phyloP scores from a whole-genome alignment of 2,888 invertebrate genomes.

The Eristalis intricaria region DNA sequence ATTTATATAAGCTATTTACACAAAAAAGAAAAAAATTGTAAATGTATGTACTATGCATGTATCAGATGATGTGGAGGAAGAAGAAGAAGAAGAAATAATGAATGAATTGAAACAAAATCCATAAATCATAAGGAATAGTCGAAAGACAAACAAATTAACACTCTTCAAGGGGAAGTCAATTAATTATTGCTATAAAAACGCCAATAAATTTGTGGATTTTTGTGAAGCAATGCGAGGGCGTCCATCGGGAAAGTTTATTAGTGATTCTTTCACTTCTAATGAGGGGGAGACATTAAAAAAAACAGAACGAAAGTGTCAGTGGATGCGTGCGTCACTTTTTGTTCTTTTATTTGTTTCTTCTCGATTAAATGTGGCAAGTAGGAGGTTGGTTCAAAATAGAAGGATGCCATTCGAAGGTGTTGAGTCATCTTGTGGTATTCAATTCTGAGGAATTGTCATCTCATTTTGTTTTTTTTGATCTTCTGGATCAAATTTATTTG shows the following conservation, averaged over 20 bases:
- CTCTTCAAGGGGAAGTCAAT: neutral
- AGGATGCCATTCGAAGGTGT: neutral
- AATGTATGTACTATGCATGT: neutral
- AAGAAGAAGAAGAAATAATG: neutral
- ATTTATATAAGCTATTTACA: constrained; percentile 60
- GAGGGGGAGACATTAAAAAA: neutral
- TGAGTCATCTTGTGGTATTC: neutral
- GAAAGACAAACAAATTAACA: neutral
- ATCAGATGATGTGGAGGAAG: neutral
- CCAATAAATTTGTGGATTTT: constrained; percentile 13
- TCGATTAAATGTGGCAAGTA: neutral
- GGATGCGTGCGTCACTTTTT: neutral
- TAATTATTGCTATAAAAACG: constrained; percentile 33
- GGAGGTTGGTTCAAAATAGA: neutral
- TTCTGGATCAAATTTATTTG: too few species aligned
- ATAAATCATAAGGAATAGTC: neutral
- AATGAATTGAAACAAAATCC: neutral
- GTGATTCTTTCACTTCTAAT: constrained; percentile 4
- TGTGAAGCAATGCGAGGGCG: constrained; percentile 2
- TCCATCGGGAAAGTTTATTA: constrained; percentile 2
- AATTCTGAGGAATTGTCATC: neutral
- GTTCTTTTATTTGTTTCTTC: neutral
- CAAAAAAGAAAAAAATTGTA: constrained; percentile 6
- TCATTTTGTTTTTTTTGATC: too few species aligned
- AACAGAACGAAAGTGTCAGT: neutral